phyloP scores from a whole-genome alignment of 2,113 vertebrate genomes.

The human (Homo sapiens) region DNA sequence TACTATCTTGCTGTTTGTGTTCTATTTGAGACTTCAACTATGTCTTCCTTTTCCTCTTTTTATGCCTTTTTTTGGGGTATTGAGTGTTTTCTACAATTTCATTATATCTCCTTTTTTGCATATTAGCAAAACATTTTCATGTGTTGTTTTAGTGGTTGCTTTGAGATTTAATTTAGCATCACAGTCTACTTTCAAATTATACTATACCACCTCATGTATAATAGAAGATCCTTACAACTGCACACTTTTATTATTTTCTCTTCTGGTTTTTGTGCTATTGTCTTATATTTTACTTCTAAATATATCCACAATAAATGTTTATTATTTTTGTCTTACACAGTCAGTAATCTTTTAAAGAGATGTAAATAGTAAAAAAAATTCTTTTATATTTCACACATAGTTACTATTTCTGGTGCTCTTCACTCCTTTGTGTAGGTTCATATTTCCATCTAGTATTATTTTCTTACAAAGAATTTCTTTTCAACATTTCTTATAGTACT shows the following conservation, averaged over 20 bases:
- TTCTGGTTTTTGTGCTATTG: neutral
- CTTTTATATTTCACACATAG: neutral
- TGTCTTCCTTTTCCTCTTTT: neutral
- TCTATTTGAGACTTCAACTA: neutral
- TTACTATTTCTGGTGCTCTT: neutral
- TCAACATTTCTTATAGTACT: neutral
- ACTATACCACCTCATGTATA: neutral
- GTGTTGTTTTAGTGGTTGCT: neutral
- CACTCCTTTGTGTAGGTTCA: neutral
- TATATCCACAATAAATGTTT: neutral
- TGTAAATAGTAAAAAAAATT: neutral
- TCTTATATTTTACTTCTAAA: neutral
- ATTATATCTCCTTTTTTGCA: neutral
- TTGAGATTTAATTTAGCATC: neutral
- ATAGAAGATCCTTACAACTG: neutral
- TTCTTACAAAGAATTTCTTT: conserved; percentile 55
- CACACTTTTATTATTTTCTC: neutral
- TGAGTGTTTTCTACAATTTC: neutral
- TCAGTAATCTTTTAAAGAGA: neutral
- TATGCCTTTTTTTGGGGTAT: neutral
- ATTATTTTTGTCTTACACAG: neutral
- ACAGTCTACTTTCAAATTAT: neutral
- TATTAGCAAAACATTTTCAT: neutral
- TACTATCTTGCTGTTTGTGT: neutral
- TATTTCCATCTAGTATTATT: conserved; percentile 21